Evolutionary conservation across 2,113 vertebrate species (phyloP).

Genomic region (Xyliphius kryptos): DNA sequence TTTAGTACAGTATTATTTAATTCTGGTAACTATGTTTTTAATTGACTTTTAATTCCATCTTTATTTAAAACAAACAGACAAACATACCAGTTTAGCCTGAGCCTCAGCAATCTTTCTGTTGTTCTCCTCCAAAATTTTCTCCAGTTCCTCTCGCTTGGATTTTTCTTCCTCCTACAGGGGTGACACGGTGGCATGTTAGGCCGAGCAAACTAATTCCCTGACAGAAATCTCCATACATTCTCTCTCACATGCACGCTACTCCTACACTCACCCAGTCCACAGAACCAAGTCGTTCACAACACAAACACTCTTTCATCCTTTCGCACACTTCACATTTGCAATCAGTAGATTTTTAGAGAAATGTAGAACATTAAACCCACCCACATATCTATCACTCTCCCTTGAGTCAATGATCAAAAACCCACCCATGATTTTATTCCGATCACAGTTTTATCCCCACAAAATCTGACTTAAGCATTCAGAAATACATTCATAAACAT

Average conservation of each 20-base stretch:
- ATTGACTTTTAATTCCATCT: background rate
- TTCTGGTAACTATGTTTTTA: background rate
- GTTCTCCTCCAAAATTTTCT: constrained; percentile 99
- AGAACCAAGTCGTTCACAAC: constrained; percentile 20
- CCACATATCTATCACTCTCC: no score
- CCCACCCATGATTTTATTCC: background rate
- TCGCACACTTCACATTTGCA: constrained; percentile 38
- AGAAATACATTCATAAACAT: constrained; percentile 43
- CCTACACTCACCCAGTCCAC: constrained; percentile 24
- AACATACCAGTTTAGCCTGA: constrained; percentile 95
- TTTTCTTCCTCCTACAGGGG: constrained; percentile 98
- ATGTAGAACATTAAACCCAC: constrained; percentile 22
- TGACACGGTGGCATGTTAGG: constrained; percentile 86
- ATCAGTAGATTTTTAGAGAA: constrained; percentile 21
- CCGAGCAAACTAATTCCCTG: constrained; percentile 36
- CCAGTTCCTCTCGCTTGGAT: constrained; percentile 96
- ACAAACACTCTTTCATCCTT: constrained; percentile 28
- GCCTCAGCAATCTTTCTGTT: constrained; percentile 99
- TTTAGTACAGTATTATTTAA: background rate
- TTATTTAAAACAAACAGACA: background rate
- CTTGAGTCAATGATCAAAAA: no score
- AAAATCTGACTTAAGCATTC: constrained; percentile 30
- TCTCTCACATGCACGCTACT: constrained; percentile 21
- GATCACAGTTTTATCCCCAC: constrained; percentile 22
- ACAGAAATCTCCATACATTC: constrained; percentile 29